These are phyloP conservation scores for Cataglyphis cursor DNA, from an alignment of 2,888 invertebrate species.

Conservation along the genomic window DNA sequence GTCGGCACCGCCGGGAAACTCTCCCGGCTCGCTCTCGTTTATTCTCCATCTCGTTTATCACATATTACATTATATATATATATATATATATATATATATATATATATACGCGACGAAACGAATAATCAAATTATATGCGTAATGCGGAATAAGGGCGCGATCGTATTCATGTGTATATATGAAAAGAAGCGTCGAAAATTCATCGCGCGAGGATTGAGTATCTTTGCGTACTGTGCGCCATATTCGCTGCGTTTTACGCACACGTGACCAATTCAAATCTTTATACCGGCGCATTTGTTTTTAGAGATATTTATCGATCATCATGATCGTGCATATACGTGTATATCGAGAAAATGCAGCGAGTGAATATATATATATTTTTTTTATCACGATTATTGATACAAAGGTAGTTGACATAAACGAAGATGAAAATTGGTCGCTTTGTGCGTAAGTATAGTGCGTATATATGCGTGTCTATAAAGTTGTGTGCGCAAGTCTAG, in stretches of 20 bases:
- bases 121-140: conserved; percentile 66
- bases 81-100: conserved; percentile 47
- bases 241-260: conserved; percentile 55
- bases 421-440: conserved; percentile 65
- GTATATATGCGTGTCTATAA: conserved; percentile 60
- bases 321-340: not conserved
- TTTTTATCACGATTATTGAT: not conserved
- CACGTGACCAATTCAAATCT: conserved; percentile 66
- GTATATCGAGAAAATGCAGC: not conserved
- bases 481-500: conserved; percentile 43
- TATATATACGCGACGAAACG: conserved; percentile 76
- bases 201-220: conserved; percentile 66
- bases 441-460: conserved; percentile 62
- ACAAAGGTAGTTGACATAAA: conserved; percentile 26
- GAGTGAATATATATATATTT: not conserved
- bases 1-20: conserved; percentile 77
- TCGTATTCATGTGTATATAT: conserved; percentile 61
- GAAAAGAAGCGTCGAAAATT: conserved; percentile 58
- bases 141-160: conserved; percentile 55
- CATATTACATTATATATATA: conserved; percentile 76
- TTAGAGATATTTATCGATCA: conserved; percentile 10
- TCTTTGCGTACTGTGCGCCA: conserved; percentile 62
- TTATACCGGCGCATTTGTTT: not conserved
- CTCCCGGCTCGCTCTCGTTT: conserved; percentile 76
- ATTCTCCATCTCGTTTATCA: conserved; percentile 80